Base-by-base conservation (phyloP, 1,140 invertebrate genomes). In the Argopecten irradians region DNA sequence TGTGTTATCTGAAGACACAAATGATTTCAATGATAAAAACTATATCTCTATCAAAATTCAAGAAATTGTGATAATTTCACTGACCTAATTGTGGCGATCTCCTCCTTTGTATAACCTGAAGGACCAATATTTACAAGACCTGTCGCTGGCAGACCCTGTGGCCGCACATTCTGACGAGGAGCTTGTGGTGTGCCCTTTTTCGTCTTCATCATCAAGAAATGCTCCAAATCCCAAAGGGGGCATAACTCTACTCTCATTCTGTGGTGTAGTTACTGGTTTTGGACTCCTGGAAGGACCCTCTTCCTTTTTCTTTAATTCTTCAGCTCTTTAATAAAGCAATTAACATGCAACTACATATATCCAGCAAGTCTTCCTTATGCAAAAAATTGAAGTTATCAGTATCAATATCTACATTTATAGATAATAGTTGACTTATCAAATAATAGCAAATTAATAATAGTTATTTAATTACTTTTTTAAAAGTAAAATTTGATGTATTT, bases 81-180 rank as follows among this genome's bases (percentile, higher is more conserved):
- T 88, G 89, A 96, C 89, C 97, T 96, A 11, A 99, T 94, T 0
- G 99, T 98, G 93, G 96, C 96, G 93, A 98, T 98, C 94, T 99
- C 98, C 95, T 98, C 98, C 89, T 97, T 97, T 0, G 97, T 97
- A 93, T 98, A 99, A 28, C 89, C 90, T 34, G 92, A 91, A 11
- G 92, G 92, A 13, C 93, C 94, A 32, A 92, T 91, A 91, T 92
- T 92, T 16, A 92, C 90, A 7, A 91, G 85, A n/a, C 89, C 87
- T 71, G 85, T 82, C 13, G 88, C 86, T 19, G 82, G 36, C 13
- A 71, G 36, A 82, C 41, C 55, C 28, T 86, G 32, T 43, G n/a
- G 82, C 55, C n/a, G 3, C 55, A 32, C 34, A 28, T 84, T 28
- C 43, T 22, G 90, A 43, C 71, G 35, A 16, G 82, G 87, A 33